Conservation (phyloP, 2,888 invertebrate genomes). For the Platerodrilus igneus region DNA sequence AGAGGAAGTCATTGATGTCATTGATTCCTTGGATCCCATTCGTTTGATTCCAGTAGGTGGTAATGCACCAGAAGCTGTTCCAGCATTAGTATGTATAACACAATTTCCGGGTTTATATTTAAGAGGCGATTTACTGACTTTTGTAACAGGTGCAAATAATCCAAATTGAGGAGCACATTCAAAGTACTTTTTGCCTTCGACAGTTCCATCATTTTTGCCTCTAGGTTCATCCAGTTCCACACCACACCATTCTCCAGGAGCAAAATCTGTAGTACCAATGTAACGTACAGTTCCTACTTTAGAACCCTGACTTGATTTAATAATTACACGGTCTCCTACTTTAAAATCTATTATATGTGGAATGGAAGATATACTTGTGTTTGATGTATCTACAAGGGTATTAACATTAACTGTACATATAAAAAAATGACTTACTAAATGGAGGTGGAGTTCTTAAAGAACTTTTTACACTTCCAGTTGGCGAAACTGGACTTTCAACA, state of each 20-base stretch:
- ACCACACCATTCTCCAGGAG: constrained; percentile 92
- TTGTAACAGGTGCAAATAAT: constrained; percentile 86
- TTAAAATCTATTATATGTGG: constrained; percentile 59
- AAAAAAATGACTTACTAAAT: constrained; percentile 34
- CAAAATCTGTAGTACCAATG: constrained; percentile 86
- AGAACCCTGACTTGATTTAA: constrained; percentile 79
- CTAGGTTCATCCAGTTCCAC: constrained; percentile 89
- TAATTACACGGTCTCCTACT: constrained; percentile 88
- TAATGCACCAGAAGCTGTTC: no score
- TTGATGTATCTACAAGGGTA: constrained; percentile 48
- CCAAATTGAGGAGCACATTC: constrained; percentile 87
- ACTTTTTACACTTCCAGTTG: constrained; percentile 40
- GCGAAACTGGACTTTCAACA: constrained; percentile 39
- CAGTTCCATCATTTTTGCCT: constrained; percentile 95
- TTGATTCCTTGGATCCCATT: constrained; percentile 80
- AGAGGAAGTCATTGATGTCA: constrained; percentile 56
- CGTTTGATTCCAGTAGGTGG: constrained; percentile 55
- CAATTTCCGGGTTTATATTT: constrained; percentile 60
- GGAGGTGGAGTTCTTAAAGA: constrained; percentile 36
- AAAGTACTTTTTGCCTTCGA: constrained; percentile 93
- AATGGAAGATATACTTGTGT: constrained; percentile 49
- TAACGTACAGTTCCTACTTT: constrained; percentile 83
- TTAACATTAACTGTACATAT: constrained; percentile 6
- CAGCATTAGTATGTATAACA: constrained; percentile 55
- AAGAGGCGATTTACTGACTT: constrained; percentile 82